These are phyloP conservation scores for Rhinolophus sinicus DNA, from an alignment of 2,113 vertebrate species.

Conservation along the genomic window DNA sequence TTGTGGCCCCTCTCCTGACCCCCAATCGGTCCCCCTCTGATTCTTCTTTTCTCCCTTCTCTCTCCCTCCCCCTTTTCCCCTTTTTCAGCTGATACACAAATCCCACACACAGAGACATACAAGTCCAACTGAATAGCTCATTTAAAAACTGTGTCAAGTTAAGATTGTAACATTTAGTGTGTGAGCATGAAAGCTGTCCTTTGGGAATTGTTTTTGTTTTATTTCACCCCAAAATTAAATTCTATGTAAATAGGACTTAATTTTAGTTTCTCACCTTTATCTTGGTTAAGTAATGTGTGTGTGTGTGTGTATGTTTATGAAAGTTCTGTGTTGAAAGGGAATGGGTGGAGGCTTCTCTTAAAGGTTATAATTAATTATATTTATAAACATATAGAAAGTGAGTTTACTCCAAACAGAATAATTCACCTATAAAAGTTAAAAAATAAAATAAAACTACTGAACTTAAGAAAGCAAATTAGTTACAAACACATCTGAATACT, in stretches of 20 bases:
- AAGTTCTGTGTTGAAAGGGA: neutral
- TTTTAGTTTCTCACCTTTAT: neutral
- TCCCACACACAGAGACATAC: neutral
- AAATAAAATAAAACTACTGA: neutral
- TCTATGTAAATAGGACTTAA: neutral
- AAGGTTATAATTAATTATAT: neutral
- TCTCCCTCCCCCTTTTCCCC: neutral
- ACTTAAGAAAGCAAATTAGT: neutral
- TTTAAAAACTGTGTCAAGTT: neutral
- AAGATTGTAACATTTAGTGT: accelerated
- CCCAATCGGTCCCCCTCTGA: too few relatives aligned
- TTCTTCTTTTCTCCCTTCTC: neutral
- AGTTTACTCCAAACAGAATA: neutral
- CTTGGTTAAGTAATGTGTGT: neutral
- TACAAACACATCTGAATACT: neutral
- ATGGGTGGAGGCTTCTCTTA: neutral
- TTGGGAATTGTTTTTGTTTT: neutral
- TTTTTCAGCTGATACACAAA: neutral
- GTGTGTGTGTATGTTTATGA: neutral
- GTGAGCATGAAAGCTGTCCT: neutral
- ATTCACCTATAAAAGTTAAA: neutral
- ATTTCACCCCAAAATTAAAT: neutral
- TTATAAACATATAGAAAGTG: neutral
- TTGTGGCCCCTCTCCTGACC: neutral
- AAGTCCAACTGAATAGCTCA: conserved; percentile 32